These are phyloP conservation scores for Arion vulgaris DNA, from an alignment of 1,140 invertebrate species.

Conservation along the genomic window DNA sequence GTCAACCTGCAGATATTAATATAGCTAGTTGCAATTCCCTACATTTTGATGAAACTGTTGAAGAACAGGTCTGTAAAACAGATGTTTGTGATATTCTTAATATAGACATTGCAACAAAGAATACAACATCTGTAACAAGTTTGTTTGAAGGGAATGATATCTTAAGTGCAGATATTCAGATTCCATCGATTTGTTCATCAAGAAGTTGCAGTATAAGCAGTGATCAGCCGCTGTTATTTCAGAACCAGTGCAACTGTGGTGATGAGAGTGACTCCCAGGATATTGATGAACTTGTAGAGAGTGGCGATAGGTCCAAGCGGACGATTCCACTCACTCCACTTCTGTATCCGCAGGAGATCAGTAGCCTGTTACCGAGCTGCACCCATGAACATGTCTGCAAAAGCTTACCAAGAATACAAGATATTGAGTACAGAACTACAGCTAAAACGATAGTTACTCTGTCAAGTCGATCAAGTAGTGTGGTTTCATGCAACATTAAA, in stretches of 20 bases:
- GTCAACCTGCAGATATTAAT: neutral
- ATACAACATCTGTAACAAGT: neutral
- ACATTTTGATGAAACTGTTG: neutral
- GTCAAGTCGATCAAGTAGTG: constrained; percentile 15
- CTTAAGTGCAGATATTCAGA: neutral
- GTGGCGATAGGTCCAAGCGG: neutral
- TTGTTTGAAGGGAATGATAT: neutral
- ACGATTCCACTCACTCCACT: neutral
- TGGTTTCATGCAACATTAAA: constrained; percentile 1
- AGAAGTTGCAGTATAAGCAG: constrained; percentile 26
- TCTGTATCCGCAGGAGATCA: neutral
- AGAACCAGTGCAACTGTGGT: neutral
- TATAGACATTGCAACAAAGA: neutral
- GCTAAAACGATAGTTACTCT: neutral
- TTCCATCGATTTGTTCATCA: neutral
- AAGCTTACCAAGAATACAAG: neutral
- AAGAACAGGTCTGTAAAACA: neutral
- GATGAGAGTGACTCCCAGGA: neutral
- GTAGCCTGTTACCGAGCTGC: neutral
- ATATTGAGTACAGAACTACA: neutral
- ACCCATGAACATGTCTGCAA: neutral
- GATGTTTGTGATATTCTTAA: neutral
- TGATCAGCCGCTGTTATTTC: constrained; percentile 10
- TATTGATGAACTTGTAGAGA: neutral
- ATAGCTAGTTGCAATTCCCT: neutral